phyloP scores from a whole-genome alignment of 2,888 invertebrate species.

The Dinocampus coccinellae region DNA sequence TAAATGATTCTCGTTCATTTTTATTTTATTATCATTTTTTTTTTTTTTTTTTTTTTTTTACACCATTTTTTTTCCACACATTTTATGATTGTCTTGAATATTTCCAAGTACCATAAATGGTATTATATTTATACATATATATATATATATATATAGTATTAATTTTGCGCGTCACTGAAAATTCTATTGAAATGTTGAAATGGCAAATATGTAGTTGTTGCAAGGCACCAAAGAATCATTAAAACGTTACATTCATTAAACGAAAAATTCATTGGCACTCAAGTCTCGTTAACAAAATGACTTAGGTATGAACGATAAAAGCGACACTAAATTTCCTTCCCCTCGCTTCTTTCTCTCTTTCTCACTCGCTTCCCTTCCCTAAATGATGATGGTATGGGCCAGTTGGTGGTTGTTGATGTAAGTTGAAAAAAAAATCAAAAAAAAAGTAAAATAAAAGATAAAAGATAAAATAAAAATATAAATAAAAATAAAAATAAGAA shows the following conservation, averaged over 20 bases:
- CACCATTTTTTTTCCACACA: not conserved
- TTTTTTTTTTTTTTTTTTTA: not conserved
- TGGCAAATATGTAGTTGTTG: not conserved
- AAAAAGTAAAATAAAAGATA: too few species aligned
- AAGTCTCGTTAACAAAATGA: slow-evolving; percentile 13
- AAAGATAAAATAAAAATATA: too few species aligned
- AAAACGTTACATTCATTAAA: not conserved
- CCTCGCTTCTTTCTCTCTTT: too few species aligned
- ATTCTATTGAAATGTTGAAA: not conserved
- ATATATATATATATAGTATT: not conserved
- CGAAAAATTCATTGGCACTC: slow-evolving; percentile 9
- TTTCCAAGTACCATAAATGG: not conserved
- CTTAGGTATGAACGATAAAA: slow-evolving; percentile 13
- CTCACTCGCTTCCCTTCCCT: too few species aligned
- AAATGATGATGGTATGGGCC: not conserved
- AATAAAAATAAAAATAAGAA: not conserved
- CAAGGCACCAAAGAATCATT: not conserved
- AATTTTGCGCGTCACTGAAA: not conserved
- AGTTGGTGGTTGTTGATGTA: not conserved
- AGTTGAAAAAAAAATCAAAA: slow-evolving; percentile 3
- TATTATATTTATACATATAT: too few species aligned
- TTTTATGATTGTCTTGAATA: not conserved
- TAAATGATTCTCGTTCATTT: not conserved
- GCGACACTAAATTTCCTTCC: slow-evolving; percentile 1
- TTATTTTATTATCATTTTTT: not conserved